These are phyloP conservation scores for Parapsyche elsis DNA, from an alignment of 1,140 invertebrate species.

Conservation along the genomic window DNA sequence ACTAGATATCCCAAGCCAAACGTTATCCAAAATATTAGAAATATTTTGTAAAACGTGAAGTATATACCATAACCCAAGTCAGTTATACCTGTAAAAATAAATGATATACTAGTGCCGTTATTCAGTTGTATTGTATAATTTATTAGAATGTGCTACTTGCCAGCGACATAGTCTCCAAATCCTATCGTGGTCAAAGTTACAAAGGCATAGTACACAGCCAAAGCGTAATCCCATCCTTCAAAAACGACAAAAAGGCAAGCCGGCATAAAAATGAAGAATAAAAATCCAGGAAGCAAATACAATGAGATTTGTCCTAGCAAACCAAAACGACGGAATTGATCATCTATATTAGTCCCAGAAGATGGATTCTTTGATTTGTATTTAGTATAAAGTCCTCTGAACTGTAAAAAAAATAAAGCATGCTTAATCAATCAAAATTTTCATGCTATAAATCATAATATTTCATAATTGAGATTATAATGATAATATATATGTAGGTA, in stretches of 20 bases:
- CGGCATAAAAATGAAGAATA: constrained; percentile 93
- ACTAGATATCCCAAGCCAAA: constrained; percentile 91
- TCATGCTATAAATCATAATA: neutral
- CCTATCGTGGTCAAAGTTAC: constrained; percentile 94
- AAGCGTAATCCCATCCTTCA: constrained; percentile 91
- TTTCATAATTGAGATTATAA: neutral
- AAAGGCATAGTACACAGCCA: constrained; percentile 91
- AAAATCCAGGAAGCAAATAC: constrained; percentile 86
- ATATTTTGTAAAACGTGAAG: constrained; percentile 78
- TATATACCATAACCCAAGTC: constrained; percentile 70
- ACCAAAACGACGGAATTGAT: constrained; percentile 75
- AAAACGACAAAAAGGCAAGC: constrained; percentile 88
- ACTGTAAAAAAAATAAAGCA: constrained; percentile 62
- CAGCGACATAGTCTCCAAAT: constrained; percentile 92
- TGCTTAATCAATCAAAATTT: neutral
- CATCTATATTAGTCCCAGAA: constrained; percentile 66
- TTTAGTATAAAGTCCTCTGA: constrained; percentile 77
- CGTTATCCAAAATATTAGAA: constrained; percentile 86
- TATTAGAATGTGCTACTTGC: constrained; percentile 52
- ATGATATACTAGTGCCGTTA: neutral
- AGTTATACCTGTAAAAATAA: constrained; percentile 63
- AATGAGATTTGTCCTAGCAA: constrained; percentile 81
- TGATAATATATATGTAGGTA: too few species aligned
- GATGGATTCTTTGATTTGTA: constrained; percentile 79
- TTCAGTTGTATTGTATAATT: neutral